Conservation (phyloP, 2,797 vertebrate species). For the Hirundo rustica region DNA sequence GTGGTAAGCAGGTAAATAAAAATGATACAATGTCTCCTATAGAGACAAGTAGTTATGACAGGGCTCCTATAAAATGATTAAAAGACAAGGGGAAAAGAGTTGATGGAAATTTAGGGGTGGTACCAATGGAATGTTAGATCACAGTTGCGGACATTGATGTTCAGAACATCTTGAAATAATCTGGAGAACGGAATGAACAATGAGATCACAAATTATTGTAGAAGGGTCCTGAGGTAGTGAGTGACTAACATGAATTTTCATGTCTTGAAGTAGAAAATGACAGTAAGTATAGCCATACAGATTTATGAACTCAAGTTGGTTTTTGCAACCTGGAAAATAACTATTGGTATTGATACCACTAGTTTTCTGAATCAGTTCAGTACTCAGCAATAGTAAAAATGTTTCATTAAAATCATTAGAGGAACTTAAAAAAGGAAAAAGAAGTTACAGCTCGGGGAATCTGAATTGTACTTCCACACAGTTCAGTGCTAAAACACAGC, state of each 20-base stretch:
- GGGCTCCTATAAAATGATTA: rapidly evolving
- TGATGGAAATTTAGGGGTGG: neutral
- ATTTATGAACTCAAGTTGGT: neutral
- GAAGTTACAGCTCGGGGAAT: neutral
- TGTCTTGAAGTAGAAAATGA: neutral
- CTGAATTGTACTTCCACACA: neutral
- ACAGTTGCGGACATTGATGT: neutral
- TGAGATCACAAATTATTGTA: neutral
- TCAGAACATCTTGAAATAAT: neutral
- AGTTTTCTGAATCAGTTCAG: neutral
- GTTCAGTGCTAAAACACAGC: neutral
- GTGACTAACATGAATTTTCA: neutral
- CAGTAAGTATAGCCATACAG: neutral
- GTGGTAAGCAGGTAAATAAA: neutral
- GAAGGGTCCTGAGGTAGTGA: neutral
- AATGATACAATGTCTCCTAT: neutral
- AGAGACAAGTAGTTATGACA: neutral
- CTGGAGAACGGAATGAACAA: neutral
- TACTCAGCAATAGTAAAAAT: neutral
- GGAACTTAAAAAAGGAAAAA: neutral
- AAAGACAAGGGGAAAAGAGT: neutral
- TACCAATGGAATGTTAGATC: neutral
- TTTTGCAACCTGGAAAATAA: neutral
- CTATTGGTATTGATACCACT: neutral
- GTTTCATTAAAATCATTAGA: neutral